Base-by-base conservation (phyloP, 2,113 vertebrate genomes). In the Forbesichthys agassizii region DNA sequence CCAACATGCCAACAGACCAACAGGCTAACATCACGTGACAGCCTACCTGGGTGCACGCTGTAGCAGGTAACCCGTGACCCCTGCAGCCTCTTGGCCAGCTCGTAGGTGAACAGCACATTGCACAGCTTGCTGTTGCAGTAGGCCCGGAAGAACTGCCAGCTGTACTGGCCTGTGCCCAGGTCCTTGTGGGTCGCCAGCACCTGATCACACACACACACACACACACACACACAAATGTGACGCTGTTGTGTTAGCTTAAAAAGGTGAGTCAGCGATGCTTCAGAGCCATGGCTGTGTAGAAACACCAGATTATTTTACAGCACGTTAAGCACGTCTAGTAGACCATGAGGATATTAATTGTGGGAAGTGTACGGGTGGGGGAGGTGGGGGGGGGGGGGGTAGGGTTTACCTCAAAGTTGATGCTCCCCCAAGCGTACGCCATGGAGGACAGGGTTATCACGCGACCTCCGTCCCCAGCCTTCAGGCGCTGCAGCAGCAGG, bases 111-210 rank as follows among this genome's bases (percentile, higher is more conserved):
- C 12, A 92, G 88, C n/a, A 81, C 49, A 10, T 92, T 92, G 10
- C 91, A 96, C 63, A 98, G 73, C 16, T 98, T 98, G 75, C 95
- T 97, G 91, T 91, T 89, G 4, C 94, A 94, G 82, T 98, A 98
- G 0, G 94, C 94, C 14, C 78, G 82, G 61, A 96, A 89, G 63
- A 91, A 71, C 9, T 93, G 88, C 62, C 90, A 92, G 75, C 89
- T 90, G 79, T 88, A 90, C 4, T 65, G 49, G 6, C 90, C 89
- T 0, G 81, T 51, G 14, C 87, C 73, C 89, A 95, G 88, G 66
- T 90, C 73, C 63, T 20, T 73, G 49, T 72, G 79, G 11, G 0
- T 66, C 9, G 2, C 58, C 64, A 88, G 75, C 1, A 33, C 57
- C 57, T 59, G 57, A 0, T 55, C 53, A 55, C 5, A 3, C 9